Conservation (phyloP, 2,888 invertebrate genomes). For the Cylloceria caligata region DNA sequence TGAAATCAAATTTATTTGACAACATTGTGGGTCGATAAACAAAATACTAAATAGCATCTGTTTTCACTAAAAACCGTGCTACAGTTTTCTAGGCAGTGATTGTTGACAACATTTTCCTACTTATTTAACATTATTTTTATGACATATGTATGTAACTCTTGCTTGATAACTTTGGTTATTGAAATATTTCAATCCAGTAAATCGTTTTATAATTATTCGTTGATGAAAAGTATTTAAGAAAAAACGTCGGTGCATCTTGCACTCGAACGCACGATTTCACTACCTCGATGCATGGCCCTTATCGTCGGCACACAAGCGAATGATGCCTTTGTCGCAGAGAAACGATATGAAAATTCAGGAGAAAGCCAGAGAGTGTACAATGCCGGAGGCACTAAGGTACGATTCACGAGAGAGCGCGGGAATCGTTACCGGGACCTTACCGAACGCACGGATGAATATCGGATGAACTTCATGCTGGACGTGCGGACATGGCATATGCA, state of each 20-base stretch:
- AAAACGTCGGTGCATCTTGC: neutral
- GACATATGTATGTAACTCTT: too few species aligned
- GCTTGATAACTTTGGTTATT: too few species aligned
- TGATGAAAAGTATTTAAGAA: neutral
- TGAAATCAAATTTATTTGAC: too few species aligned
- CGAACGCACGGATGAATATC: slow-evolving; percentile 60
- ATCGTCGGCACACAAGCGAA: slow-evolving; percentile 6
- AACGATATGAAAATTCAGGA: slow-evolving; percentile 67
- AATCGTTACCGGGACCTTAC: slow-evolving; percentile 24
- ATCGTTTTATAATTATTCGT: neutral
- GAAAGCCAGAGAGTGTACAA: slow-evolving; percentile 64
- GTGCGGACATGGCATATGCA: slow-evolving; percentile 5
- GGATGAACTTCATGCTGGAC: slow-evolving; percentile 19
- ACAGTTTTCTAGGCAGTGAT: too few species aligned
- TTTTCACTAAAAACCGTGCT: too few species aligned
- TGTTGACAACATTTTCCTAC: too few species aligned
- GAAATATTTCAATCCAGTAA: neutral
- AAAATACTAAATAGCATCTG: too few species aligned
- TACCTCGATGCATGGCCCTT: slow-evolving; percentile 1
- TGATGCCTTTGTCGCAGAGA: slow-evolving; percentile 6
- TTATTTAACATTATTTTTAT: too few species aligned
- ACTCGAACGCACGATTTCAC: neutral
- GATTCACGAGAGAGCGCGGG: slow-evolving; percentile 55
- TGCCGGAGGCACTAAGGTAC: slow-evolving; percentile 51
- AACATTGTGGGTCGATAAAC: too few species aligned